Evolutionary conservation across 2,888 invertebrate species (phyloP).

Genomic region (Fabriciana adippe): DNA sequence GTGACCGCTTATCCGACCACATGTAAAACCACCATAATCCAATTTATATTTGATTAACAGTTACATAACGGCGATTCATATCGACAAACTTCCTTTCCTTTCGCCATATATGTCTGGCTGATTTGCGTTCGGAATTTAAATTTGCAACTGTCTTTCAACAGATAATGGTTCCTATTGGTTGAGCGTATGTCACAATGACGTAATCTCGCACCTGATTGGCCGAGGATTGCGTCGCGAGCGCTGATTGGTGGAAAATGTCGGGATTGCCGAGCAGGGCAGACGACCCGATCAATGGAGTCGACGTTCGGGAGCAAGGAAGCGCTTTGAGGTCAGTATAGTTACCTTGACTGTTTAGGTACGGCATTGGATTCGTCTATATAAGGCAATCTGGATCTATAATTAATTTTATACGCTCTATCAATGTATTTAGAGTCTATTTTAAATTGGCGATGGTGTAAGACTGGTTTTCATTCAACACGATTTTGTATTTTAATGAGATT

Average conservation of each 20-base stretch:
- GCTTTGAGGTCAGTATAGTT: constrained; percentile 67
- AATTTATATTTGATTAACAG: constrained; percentile 36
- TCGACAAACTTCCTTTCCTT: constrained; percentile 49
- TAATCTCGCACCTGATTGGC: constrained; percentile 56
- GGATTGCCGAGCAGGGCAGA: constrained; percentile 72
- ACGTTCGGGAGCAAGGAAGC: constrained; percentile 75
- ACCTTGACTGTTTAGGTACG: constrained; percentile 24
- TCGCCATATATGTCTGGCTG: constrained; percentile 48
- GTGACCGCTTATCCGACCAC: constrained; percentile 26
- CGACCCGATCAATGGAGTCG: constrained; percentile 73
- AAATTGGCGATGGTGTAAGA: neutral
- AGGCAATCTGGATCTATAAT: neutral
- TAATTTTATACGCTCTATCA: neutral
- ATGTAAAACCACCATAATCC: constrained; percentile 34
- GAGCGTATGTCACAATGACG: constrained; percentile 51
- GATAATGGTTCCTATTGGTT: constrained; percentile 46
- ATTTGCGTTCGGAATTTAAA: constrained; percentile 52
- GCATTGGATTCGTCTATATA: constrained; percentile 6
- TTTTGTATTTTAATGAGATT: constrained; percentile 7
- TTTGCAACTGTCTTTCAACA: constrained; percentile 42
- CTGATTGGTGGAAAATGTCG: constrained; percentile 71
- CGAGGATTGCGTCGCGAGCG: constrained; percentile 48
- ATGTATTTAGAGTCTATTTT: constrained; percentile 7
- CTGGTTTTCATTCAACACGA: constrained; percentile 20
- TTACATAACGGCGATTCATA: constrained; percentile 55